Base-by-base conservation (phyloP, 1,140 invertebrate species). In the Stratiolaelaps scimitus region DNA sequence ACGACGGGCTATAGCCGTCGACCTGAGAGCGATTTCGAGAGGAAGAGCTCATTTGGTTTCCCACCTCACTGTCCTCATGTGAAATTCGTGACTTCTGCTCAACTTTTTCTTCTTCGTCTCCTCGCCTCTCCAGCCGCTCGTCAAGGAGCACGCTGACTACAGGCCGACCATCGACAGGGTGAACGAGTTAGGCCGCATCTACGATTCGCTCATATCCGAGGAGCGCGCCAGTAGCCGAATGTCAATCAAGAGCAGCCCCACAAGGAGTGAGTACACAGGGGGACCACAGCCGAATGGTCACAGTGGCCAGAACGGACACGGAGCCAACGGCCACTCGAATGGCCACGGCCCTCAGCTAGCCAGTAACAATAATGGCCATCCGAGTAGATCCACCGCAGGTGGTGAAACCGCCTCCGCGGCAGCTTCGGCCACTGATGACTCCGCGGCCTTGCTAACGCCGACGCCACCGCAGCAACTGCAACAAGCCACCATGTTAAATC, bases 61-160 rank as follows among this genome's bases (percentile, higher is more conserved):
- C 15, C 17, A 13, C 20, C 17, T 60, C 15, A 45, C 44, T 45
- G 19, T 19, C 17, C 10, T 53, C 67, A 67, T 15, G 65, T 43
- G n/a, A 1, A 1, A 17, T 64, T 40, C 43, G n/a, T 40, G 34
- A 40, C 34, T 40, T 40, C 10, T 40, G 34, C 10, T 15, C n/a
- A 64, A 20, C 7, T 64, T 64, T 48, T 64, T 44, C 28, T 65
- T 17, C 15, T 67, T 68, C 23, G 34, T n/a, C 1, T 28, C 19
- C 47, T 64, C 68, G 64, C 65, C 28, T 66, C 74, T 74, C 28
- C 73, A 82, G 77, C 90, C 91, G 0, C 80, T 96, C 43, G 77
- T 85, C 23, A 91, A 92, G 72, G 90, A 94, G 72, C 88, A 93
- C 76, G 82, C 87, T 40, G 89, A 92, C 71, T 92, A 86, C 77